Base-by-base conservation (phyloP, 2,113 vertebrate species). In the Puma concolor region DNA sequence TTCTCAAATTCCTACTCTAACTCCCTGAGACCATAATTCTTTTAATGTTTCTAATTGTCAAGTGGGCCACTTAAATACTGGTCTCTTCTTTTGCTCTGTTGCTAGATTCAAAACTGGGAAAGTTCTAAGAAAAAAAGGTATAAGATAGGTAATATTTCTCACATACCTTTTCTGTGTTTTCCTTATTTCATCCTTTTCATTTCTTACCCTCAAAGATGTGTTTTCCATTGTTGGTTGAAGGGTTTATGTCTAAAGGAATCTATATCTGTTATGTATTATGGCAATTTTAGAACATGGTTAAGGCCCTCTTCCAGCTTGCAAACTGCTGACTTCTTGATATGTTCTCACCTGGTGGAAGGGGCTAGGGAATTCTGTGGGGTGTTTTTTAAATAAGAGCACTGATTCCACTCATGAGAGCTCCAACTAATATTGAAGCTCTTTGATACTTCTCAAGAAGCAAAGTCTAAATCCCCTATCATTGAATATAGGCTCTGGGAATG, bases 1-100 rank as follows among this genome's bases (percentile, higher is more conserved):
- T 96, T 92, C 48, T 95, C 44, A 81, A 89, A 80, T 94, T 91
- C 66, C 25, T 92, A 92, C 19, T 90, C 60, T 63, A 81, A 89
- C 63, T 97, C 41, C 66, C 90, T 9, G 88, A 94, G 27, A 66
- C 19, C 27, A 74, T 69, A 80, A 27, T 89, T 97, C 50, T 93
- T 90, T 96, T 77, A 64, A 85, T 95, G 33, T 90, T 64, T 83
- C 64, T 95, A 72, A 76, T 90, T 91, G 17, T 44, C 80, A 94
- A 71, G 2, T 81, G 64, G 38, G 23, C 12, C 50, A 54, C 36
- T 79, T 33, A 79, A 97, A 69, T 92, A 86, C 21, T 84, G 36
- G 23, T 81, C 31, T 96, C 33, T 86, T 57, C 52, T 90, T 77
- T 95, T 85, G 41, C 52, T 92, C 67, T 80, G 25, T 69, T 91